Percentiles rank a stretch among this genome's conserved stretches.
phyloP scores from a whole-genome alignment of 2,113 vertebrate species.

The Amphiprion ocellaris region DNA sequence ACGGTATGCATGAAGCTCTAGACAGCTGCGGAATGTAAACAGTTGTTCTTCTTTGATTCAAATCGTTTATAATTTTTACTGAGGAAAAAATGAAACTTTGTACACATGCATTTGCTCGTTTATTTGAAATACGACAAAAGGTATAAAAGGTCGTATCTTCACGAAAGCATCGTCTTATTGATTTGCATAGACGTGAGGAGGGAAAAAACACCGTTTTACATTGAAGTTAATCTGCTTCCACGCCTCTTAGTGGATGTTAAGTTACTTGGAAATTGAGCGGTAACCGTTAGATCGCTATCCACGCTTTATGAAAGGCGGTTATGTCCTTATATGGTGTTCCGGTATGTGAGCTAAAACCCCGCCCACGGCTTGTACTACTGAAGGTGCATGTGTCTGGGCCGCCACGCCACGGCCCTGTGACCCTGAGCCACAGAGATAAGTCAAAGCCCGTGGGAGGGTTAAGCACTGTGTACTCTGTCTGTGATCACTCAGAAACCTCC shows the following conservation, averaged over 20 bases:
- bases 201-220: not conserved
- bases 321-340: constrained; percentile 51
- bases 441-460: constrained; percentile 15
- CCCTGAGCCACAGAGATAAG: constrained; percentile 41
- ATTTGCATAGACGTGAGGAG: accelerated
- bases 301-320: not conserved
- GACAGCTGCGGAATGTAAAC: no score
- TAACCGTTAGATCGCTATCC: not conserved
- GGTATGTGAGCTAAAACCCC: constrained; percentile 30
- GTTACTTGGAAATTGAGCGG: not conserved
- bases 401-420: constrained; percentile 21
- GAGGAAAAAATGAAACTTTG: no score
- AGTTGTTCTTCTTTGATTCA: no score
- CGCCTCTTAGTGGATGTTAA: accelerated
- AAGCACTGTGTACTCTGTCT: not conserved
- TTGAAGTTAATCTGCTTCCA: not conserved
- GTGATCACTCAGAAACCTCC: not conserved
- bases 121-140: not conserved
- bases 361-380: constrained; percentile 30
- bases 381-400: not conserved
- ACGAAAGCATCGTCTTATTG: not conserved
- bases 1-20: not conserved
- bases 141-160: not conserved
- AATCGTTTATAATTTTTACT: no score
- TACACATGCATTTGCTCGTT: no score